Conservation (phyloP, 2,888 invertebrate genomes). For the Xylophagus ater region DNA sequence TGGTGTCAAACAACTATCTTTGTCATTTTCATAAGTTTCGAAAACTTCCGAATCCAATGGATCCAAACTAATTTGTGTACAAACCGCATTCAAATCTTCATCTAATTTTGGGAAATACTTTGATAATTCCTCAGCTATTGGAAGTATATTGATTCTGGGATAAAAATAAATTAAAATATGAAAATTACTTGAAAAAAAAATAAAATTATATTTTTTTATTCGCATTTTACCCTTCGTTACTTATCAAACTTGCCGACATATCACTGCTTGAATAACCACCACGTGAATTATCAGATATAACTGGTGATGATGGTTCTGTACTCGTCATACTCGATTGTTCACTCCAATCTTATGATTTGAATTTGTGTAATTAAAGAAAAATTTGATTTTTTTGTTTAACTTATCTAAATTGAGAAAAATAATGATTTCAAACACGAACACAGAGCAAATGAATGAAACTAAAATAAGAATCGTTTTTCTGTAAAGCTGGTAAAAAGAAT, state of each 20-base stretch:
- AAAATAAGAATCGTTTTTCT: no score
- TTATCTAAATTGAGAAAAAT: no score
- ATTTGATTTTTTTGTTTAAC: no score
- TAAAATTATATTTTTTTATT: slow-evolving; percentile 17
- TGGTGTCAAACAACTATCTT: slow-evolving; percentile 43
- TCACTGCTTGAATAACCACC: slow-evolving; percentile 46
- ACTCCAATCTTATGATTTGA: slow-evolving; percentile 54
- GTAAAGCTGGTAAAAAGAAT: no score
- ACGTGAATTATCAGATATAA: slow-evolving; percentile 46
- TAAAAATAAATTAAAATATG: slow-evolving; percentile 7
- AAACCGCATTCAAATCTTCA: slow-evolving; percentile 43
- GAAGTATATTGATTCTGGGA: slow-evolving; percentile 27
- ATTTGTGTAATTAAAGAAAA: not conserved
- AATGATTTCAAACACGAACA: no score
- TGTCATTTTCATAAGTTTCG: slow-evolving; percentile 22
- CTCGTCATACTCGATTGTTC: slow-evolving; percentile 68
- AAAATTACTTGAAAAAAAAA: slow-evolving; percentile 15
- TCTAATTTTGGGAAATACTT: slow-evolving; percentile 48
- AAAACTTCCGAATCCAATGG: slow-evolving; percentile 22
- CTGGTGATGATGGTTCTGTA: slow-evolving; percentile 71
- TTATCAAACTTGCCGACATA: slow-evolving; percentile 51
- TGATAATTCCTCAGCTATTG: slow-evolving; percentile 36
- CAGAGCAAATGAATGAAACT: no score
- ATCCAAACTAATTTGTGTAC: slow-evolving; percentile 40
- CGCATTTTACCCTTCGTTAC: slow-evolving; percentile 47